Conservation (phyloP, 2,888 invertebrate genomes). For the Dusona sp. region DNA sequence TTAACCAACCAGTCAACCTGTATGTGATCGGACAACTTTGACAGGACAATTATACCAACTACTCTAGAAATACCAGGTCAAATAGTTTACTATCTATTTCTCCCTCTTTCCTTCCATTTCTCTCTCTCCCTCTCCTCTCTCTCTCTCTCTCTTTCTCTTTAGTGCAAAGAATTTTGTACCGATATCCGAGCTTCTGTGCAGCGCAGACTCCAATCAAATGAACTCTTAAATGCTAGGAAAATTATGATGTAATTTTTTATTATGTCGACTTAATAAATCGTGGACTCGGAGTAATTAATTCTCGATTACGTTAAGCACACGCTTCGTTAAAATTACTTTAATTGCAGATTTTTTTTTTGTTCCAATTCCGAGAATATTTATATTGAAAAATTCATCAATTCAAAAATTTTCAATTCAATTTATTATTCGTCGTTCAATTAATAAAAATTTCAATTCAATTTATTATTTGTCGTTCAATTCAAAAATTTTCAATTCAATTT, state of each 20-base stretch:
- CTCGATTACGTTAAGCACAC: not conserved
- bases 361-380: not conserved
- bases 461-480: no score
- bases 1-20: conserved; percentile 38
- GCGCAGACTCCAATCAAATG: not conserved
- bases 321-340: not conserved
- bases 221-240: not conserved
- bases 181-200: not conserved
- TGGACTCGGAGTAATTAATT: not conserved
- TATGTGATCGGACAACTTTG: conserved; percentile 51
- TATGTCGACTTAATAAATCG: conserved; percentile 1
- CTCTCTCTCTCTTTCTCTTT: not conserved
- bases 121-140: not conserved
- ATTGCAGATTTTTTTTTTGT: not conserved
- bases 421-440: no score
- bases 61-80: conserved; percentile 59
- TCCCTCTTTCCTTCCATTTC: not conserved
- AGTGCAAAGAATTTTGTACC: conserved; percentile 17
- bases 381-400: no score
- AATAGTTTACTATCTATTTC: conserved; percentile 33
- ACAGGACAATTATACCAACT: conserved; percentile 38
- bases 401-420: no score
- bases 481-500: no score
- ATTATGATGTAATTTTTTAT: not conserved
- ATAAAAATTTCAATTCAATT: no score